These are phyloP conservation scores for Pseudomyrmex dendroicus DNA, from an alignment of 1,140 invertebrate genomes.

Conservation along the genomic window DNA sequence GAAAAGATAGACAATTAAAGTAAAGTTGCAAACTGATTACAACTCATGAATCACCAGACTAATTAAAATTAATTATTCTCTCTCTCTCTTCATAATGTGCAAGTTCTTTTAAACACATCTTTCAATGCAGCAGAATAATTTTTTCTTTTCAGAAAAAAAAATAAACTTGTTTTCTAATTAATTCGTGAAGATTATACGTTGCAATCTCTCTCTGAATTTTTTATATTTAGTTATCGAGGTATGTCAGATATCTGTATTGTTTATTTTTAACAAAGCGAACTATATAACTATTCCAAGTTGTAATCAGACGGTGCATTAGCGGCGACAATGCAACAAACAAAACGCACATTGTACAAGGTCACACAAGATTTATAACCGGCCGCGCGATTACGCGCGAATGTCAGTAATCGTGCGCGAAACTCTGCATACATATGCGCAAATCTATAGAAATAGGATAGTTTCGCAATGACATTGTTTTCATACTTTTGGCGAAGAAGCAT, in stretches of 20 bases:
- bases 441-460: conserved; percentile 58
- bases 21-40: not conserved
- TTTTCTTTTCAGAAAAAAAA: too few relatives aligned
- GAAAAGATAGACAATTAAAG: not conserved
- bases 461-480: not conserved
- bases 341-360: conserved; percentile 30
- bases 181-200: too few relatives aligned
- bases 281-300: not conserved
- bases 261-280: not conserved
- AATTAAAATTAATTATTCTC: conserved; percentile 9
- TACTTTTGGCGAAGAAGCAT: not conserved
- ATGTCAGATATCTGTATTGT: not conserved
- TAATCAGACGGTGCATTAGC: conserved; percentile 27
- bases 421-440: not conserved
- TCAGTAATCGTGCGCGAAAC: conserved; percentile 29
- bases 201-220: too few relatives aligned
- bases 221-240: not conserved
- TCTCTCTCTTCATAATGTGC: not conserved
- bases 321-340: not conserved
- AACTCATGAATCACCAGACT: not conserved
- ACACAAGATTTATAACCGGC: conserved; percentile 46
- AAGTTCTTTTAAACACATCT: not conserved
- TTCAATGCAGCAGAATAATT: not conserved
- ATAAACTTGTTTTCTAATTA: too few relatives aligned
- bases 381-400: conserved; percentile 46